Base-by-base conservation (phyloP, 2,888 invertebrate species). In the Rhagonycha fulva region DNA sequence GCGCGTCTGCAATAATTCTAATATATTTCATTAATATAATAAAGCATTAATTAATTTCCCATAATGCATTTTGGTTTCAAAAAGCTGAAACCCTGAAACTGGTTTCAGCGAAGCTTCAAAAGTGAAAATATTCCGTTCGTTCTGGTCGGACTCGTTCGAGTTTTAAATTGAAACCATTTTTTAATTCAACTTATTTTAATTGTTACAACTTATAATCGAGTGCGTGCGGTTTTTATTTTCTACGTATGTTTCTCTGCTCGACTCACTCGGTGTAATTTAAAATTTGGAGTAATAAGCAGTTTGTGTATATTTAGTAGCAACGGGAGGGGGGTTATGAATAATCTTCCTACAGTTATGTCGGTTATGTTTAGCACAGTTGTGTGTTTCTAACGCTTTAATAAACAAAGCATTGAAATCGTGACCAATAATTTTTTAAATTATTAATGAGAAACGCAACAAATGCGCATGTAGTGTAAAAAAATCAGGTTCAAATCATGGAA, bases 321-420 rank as follows among this genome's bases (percentile, higher is more conserved):
- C 9, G 26, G 63, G n/a, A 66, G 63, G 63, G 63, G 63, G 26
- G 9, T 62, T 63, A n/a, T 23, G 23, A 66, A 26, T 66, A 62
- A 66, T 26, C 23, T 66, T 24, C 63, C 23, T 24, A 24, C 63
- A 66, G 63, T 66, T 47, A 47, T 47, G 47, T 47, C 47, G 47
- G 47, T 62, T 66, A 66, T 24, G 63, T 66, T 66, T 66, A 66
- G 63, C 63, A 66, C 63, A 66, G 63, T 66, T 12, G 63, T 26
- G 47, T 47, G 63, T 26, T 66, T 66, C 23, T 14, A 66, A 66
- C 63, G 63, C 26, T 66, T 24, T 24, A 26, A 24, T 24, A 66
- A 24, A 66, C 63, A 66, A 23, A 66, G 24, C 23, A 3, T 66
- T 24, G 23, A 24, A 12, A 24, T 47, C n/a, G 47, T 47, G 47